A percentile compares a stretch with the other conserved stretches of the same genome.
These are phyloP conservation scores for Dryobotodes eremita DNA, from an alignment of 2,888 invertebrate genomes.

Conservation along the genomic window DNA sequence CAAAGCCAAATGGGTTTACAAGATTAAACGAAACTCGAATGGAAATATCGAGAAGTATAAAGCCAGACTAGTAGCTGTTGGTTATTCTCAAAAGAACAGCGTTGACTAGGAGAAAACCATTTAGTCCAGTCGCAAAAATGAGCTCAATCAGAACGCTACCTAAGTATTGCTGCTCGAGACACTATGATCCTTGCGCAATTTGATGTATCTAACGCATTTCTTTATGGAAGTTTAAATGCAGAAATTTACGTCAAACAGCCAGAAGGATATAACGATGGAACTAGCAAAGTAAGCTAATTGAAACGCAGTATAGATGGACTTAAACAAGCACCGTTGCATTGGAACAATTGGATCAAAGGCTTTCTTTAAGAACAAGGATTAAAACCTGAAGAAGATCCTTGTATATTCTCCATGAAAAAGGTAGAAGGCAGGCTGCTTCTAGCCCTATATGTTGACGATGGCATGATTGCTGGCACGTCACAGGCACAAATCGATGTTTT, in stretches of 20 bases:
- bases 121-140: neutral
- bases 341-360: neutral
- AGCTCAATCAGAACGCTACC: neutral
- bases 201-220: neutral
- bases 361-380: neutral
- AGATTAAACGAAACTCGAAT: too few species aligned
- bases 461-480: neutral
- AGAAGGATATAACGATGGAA: neutral
- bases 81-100: too few species aligned
- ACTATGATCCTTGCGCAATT: neutral
- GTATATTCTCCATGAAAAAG: constrained; percentile 3
- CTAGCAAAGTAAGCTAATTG: constrained; percentile 1
- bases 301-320: neutral
- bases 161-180: neutral
- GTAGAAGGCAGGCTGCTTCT: neutral
- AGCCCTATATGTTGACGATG: neutral
- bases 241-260: neutral
- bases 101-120: neutral
- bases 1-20: too few species aligned
- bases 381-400: neutral
- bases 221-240: neutral
- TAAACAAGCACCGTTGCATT: neutral
- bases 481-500: neutral
- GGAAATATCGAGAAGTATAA: too few species aligned
- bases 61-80: too few species aligned